A percentile compares a stretch with the other conserved stretches of the same genome.
Evolutionary conservation across 2,888 invertebrate species (phyloP).

Genomic region (Monopis laevigella): DNA sequence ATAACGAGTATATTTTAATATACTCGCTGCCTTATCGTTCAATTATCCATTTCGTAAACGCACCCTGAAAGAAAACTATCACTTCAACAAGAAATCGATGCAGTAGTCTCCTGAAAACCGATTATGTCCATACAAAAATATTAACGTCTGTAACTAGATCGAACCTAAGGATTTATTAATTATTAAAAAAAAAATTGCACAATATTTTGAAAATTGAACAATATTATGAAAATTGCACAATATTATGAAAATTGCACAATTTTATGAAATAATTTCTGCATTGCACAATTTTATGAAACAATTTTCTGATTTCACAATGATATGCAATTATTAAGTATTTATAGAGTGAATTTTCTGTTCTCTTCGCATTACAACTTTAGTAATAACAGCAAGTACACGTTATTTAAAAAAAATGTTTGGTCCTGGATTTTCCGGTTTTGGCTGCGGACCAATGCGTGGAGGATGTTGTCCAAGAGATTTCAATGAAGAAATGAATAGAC

Average conservation of each 20-base stretch:
- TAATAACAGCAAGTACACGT: too few species aligned
- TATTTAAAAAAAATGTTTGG: not conserved
- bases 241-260: not conserved
- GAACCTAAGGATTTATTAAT: too few species aligned
- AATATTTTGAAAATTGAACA: not conserved
- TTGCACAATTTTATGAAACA: slow-evolving; percentile 1
- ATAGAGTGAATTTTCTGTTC: not conserved
- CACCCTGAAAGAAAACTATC: too few species aligned
- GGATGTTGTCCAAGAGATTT: not conserved
- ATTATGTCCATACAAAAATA: too few species aligned
- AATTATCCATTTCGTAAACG: too few species aligned
- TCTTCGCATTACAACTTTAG: too few species aligned
- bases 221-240: not conserved
- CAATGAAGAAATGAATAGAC: not conserved
- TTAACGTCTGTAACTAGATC: too few species aligned
- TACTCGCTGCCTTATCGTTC: too few species aligned
- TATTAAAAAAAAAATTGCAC: not conserved
- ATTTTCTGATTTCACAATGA: not conserved
- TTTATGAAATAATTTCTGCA: not conserved
- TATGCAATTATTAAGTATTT: not conserved
- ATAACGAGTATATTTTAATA: too few species aligned
- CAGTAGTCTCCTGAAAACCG: too few species aligned
- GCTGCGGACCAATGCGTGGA: too few species aligned
- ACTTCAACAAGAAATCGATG: too few species aligned
- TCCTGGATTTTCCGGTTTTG: not conserved